phyloP scores from a whole-genome alignment of 2,797 vertebrate species.

The Acipenser ruthenus region DNA sequence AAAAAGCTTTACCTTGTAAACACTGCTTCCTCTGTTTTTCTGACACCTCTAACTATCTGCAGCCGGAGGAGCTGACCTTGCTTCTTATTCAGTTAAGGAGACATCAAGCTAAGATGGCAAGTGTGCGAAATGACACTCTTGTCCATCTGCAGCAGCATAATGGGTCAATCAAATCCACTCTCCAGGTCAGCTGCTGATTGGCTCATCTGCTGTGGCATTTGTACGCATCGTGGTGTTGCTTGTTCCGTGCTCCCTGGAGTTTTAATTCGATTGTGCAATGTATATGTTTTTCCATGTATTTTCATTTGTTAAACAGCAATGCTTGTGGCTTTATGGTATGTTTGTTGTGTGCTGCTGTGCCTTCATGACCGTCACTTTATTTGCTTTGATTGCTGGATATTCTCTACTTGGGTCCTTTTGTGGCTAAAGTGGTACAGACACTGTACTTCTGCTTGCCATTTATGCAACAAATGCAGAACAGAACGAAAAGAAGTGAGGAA shows the following conservation, averaged over 20 bases:
- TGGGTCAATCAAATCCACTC: conserved; percentile 76
- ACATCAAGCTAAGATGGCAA: conserved; percentile 93
- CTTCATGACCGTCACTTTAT: too few species aligned
- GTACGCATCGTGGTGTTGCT: conserved; percentile 46
- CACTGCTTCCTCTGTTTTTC: conserved; percentile 62
- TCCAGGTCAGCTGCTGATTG: conserved; percentile 82
- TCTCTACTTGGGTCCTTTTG: too few species aligned
- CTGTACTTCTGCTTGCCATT: too few species aligned
- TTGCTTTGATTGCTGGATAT: too few species aligned
- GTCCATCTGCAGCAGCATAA: conserved; percentile 86
- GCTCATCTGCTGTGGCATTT: conserved; percentile 38
- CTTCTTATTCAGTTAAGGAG: conserved; percentile 94
- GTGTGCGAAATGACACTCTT: conserved; percentile 77
- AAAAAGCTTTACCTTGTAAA: too few species aligned
- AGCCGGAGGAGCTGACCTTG: conserved; percentile 96
- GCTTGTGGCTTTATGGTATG: neutral
- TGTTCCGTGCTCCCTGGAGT: conserved; percentile 34
- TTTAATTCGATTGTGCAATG: conserved; percentile 31
- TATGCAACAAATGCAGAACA: too few species aligned
- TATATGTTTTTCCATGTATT: neutral
- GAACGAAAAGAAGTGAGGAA: too few species aligned
- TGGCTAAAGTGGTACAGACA: too few species aligned
- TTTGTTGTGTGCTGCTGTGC: too few species aligned
- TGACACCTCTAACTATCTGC: conserved; percentile 67
- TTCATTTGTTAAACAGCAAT: neutral